A percentile compares a stretch with the other conserved stretches of the same genome.
Evolutionary conservation across 2,113 vertebrate species (phyloP).

Genomic region (Geococcyx californianus): DNA sequence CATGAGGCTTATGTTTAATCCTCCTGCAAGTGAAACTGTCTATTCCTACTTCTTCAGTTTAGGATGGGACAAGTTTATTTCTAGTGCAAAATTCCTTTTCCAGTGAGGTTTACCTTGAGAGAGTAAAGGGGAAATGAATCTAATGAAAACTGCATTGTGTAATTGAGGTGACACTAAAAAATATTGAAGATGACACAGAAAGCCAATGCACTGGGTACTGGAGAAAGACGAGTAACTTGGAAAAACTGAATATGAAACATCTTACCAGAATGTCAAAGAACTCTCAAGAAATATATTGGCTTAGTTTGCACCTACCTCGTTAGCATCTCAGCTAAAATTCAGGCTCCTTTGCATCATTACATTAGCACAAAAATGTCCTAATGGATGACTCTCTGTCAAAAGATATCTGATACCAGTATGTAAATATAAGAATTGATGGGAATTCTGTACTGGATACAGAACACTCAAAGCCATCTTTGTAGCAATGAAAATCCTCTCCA

Average conservation of each 20-base stretch:
- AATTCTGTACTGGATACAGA: background rate
- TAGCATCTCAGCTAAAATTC: background rate
- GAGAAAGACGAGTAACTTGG: background rate
- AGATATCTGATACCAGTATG: background rate
- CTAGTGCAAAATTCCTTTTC: background rate
- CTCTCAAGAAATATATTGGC: background rate
- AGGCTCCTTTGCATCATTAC: background rate
- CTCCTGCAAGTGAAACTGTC: background rate
- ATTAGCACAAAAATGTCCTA: background rate
- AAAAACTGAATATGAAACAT: background rate
- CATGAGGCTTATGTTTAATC: background rate
- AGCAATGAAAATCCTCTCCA: background rate
- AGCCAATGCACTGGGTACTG: background rate
- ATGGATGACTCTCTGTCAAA: background rate
- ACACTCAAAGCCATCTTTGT: background rate
- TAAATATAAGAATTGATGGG: background rate
- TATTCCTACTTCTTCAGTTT: background rate
- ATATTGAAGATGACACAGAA: background rate
- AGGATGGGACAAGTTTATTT: background rate
- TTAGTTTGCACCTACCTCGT: background rate
- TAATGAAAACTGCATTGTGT: accelerated
- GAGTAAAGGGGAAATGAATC: background rate
- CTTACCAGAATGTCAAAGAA: background rate
- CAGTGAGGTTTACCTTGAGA: background rate
- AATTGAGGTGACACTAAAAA: background rate